Evolutionary conservation across 2,888 invertebrate genomes (phyloP), one percentile per base, ranked within the genome.

Genomic region (Yponomeuta cagnagella): DNA sequence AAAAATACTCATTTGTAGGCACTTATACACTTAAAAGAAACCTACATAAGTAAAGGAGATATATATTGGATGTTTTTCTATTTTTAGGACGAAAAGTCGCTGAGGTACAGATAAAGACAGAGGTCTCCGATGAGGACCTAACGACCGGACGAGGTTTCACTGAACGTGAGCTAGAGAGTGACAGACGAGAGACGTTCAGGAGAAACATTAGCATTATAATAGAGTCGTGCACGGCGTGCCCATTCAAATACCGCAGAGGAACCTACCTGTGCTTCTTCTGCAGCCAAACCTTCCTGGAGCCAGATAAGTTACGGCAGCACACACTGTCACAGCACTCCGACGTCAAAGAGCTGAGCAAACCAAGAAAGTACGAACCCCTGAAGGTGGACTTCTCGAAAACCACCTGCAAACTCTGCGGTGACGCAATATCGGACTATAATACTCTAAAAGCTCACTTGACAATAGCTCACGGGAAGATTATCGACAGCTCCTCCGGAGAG

Each of bases 31-130:
- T 15, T 58, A 58, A 15, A 58, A 58, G 52, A 58, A 15, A 3
- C 52, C 12, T 58, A 58, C 52, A 15, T 58, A 12, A 58, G 30
- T 64, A 72, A 68, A 71, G 76, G 79, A 78, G 79, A 80, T 73
- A 81, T 87, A 86, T 84, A 90, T 85, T 79, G 83, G 86, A 82
- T 78, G 74, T 87, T 90, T 89, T 90, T 90, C 85, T 91, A 89
- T 91, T 91, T 91, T 89, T 91, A 91, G 90, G 91, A 87, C 82
- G 82, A 81, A 86, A 86, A 84, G 75, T 77, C 68, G 82, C 83
- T 78, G 87, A 82, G 67, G 79, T 83, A 79, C 75, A 80, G 72
- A 80, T 86, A 74, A 87, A 85, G 79, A 75, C 73, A 69, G 86
- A 85, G 80, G 82, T 81, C 74, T 79, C 78, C 68, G 82, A 82